Base-by-base conservation (phyloP, 2,113 vertebrate species). In the Acinonyx jubatus region DNA sequence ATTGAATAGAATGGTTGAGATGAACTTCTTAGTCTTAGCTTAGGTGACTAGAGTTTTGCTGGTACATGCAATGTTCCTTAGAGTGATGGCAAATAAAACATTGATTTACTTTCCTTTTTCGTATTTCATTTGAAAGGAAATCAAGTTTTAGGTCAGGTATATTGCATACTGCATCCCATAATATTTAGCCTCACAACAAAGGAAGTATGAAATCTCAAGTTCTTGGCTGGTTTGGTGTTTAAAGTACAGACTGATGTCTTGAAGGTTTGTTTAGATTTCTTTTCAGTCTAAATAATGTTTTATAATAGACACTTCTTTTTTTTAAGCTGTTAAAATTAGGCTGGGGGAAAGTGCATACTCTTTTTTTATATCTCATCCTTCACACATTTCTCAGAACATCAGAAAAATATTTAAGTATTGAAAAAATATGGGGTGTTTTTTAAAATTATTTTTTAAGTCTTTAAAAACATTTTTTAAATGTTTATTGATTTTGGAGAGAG, bases 201-300 rank as follows among this genome's bases (percentile, higher is more conserved):
- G 11, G 16, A 84, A 88, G 38, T n/a, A 55, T 84, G 52, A 63
- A 91, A 82, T 50, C 33, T 95, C 18, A 76, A 65, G 38, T 69
- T 74, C 68, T 84, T 96, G 41, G 66, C 10, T 84, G 73, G 23
- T 48, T 85, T 81, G 61, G 50, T 69, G 50, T 71, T 84, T 81
- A 74, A 55, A 91, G 76, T 74, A 27, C 9, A 71, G 80, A 87
- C 27, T 45, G 19, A 31, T 48, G 31, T 7, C 31, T 96, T 86
- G 27, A 81, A 73, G 36, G 1, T 89, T 90, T 88, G 25, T 61
- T 83, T 91, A 23, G 63, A n/a, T 61, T 94, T 89, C 33, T 83
- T 89, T 92, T 89, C 29, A 80, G 81, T 48, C 82, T 87, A 90
- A 94, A 84, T 73, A 88, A 90, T 16, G 8, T 91, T 68, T 91